Evolutionary conservation across 2,797 vertebrate genomes (phyloP).

Genomic region (Cyprinodon diabolis): DNA sequence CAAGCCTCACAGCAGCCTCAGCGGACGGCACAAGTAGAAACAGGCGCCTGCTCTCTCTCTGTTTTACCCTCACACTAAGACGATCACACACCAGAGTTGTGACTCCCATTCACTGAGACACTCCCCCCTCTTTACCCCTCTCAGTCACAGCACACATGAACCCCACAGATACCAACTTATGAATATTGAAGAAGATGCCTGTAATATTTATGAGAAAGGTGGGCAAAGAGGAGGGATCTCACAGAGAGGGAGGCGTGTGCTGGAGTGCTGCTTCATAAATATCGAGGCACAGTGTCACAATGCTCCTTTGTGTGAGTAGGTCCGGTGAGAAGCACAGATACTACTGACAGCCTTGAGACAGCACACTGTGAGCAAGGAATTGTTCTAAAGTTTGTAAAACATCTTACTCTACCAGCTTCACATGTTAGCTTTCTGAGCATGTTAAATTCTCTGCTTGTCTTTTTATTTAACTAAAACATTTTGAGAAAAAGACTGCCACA

Average conservation of each 20-base stretch:
- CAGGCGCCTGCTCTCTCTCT: conserved; percentile 70
- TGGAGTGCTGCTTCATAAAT: conserved; percentile 88
- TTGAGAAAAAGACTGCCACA: no score
- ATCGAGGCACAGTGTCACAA: conserved; percentile 84
- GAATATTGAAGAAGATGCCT: conserved; percentile 86
- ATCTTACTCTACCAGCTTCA: not conserved
- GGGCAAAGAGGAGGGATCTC: conserved; percentile 82
- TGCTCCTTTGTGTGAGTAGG: conserved; percentile 85
- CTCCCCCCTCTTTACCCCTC: conserved; percentile 68
- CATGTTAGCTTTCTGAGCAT: not conserved
- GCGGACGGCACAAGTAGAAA: conserved; percentile 49
- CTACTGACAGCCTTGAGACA: conserved; percentile 39
- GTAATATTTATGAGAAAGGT: conserved; percentile 89
- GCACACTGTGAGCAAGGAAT: conserved; percentile 3
- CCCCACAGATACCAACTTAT: conserved; percentile 89
- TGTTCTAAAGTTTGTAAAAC: not conserved
- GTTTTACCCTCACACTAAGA: conserved; percentile 46
- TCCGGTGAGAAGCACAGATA: conserved; percentile 68
- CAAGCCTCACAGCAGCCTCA: conserved; percentile 43
- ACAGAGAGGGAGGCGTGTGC: conserved; percentile 74
- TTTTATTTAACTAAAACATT: not conserved
- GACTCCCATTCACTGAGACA: conserved; percentile 78
- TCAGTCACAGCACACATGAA: conserved; percentile 89
- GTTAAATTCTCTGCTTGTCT: not conserved
- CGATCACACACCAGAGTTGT: conserved; percentile 70